A percentile compares a stretch with the other conserved stretches of the same genome.
phyloP scores from a whole-genome alignment of 1,140 invertebrate genomes.

The Drosophila bifasciata region DNA sequence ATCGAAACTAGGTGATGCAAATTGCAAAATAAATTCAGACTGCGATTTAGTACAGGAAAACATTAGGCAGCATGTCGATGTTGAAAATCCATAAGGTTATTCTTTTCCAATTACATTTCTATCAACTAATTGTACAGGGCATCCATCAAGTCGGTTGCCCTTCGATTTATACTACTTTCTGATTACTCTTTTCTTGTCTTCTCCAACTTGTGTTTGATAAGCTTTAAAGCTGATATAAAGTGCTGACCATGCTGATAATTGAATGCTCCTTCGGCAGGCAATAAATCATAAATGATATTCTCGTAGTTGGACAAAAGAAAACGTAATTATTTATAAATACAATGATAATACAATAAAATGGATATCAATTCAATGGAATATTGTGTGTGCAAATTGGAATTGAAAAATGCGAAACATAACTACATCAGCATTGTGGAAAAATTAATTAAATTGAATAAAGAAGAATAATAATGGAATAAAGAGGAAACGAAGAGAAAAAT shows the following conservation, averaged over 20 bases:
- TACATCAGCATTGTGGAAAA: slow-evolving; percentile 19
- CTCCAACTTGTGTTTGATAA: slow-evolving; percentile 32
- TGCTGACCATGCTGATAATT: slow-evolving; percentile 48
- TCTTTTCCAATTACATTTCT: no score
- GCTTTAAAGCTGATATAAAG: slow-evolving; percentile 39
- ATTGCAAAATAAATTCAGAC: no score
- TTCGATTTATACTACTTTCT: not conserved
- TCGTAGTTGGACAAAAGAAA: slow-evolving; percentile 9
- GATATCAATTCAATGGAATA: slow-evolving; percentile 4
- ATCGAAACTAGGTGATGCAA: no score
- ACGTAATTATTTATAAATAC: slow-evolving; percentile 27
- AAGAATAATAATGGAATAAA: not conserved
- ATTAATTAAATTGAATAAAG: slow-evolving; percentile 16
- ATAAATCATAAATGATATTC: slow-evolving; percentile 38
- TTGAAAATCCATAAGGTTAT: no score
- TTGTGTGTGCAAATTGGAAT: slow-evolving; percentile 4
- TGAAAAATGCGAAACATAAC: slow-evolving; percentile 10
- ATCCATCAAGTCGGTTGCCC: not conserved
- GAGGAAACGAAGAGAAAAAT: not conserved
- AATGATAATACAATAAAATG: slow-evolving; percentile 5
- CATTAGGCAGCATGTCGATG: not conserved
- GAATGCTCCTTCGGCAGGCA: slow-evolving; percentile 25
- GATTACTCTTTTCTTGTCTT: slow-evolving; percentile 28
- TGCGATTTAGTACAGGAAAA: no score
- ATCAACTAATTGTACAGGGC: not conserved